Conservation (phyloP, 2,888 invertebrate genomes). For the Falcaria lacertinaria region DNA sequence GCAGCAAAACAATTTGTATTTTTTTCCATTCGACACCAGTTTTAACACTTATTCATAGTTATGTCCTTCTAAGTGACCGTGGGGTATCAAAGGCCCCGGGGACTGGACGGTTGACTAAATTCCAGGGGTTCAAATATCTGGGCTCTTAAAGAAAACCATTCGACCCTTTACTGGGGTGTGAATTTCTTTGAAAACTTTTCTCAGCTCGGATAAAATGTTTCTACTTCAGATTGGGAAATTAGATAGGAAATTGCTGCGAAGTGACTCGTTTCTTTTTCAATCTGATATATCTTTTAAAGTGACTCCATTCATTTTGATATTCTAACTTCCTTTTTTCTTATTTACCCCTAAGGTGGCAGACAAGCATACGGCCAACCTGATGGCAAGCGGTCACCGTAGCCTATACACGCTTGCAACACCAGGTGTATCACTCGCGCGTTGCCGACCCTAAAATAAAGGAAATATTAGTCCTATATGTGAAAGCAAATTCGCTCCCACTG, state of each 20-base stretch:
- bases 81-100: slow-evolving; percentile 50
- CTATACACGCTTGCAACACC: too few species aligned
- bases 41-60: slow-evolving; percentile 55
- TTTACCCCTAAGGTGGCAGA: too few species aligned
- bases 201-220: slow-evolving; percentile 14
- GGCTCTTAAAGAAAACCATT: slow-evolving; percentile 68
- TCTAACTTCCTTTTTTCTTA: too few species aligned
- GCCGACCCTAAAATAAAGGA: too few species aligned
- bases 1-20: not conserved
- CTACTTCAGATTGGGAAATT: slow-evolving; percentile 15
- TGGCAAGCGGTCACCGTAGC: too few species aligned
- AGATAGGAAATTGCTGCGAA: slow-evolving; percentile 1
- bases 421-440: too few species aligned
- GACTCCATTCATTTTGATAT: too few species aligned
- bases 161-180: slow-evolving; percentile 64
- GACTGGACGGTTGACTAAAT: slow-evolving; percentile 69
- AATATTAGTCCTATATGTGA: too few species aligned
- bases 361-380: too few species aligned
- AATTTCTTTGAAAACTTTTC: slow-evolving; percentile 51
- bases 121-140: slow-evolving; percentile 64
- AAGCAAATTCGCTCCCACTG: too few species aligned
- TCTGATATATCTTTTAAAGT: not conserved
- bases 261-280: not conserved
- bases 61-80: slow-evolving; percentile 60
- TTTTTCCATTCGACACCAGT: too few species aligned